Evolutionary conservation across 2,888 invertebrate genomes (phyloP).

Genomic region (Eremobia ochroleuca): DNA sequence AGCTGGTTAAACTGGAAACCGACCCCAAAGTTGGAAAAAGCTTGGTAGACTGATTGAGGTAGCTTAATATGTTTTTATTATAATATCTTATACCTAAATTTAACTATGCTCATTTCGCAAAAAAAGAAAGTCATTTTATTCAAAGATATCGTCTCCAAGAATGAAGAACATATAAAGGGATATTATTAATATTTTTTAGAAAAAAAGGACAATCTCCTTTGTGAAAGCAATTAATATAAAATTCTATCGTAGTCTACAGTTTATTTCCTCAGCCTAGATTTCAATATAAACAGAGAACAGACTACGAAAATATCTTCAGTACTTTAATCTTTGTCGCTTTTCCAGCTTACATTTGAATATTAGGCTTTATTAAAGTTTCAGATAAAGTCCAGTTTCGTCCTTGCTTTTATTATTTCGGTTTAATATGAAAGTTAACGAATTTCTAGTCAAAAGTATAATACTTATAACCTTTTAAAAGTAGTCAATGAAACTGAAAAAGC

Average conservation of each 20-base stretch:
- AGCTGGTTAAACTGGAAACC: neutral
- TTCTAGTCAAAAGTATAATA: no score
- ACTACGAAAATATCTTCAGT: conserved; percentile 47
- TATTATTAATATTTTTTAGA: neutral
- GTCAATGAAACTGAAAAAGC: no score
- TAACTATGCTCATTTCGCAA: neutral
- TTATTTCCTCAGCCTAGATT: conserved; percentile 54
- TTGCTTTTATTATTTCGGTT: conserved; percentile 6
- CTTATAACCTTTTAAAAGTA: conserved; percentile 14
- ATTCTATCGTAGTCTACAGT: conserved; percentile 47
- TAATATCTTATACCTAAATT: neutral
- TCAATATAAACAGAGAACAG: conserved; percentile 46
- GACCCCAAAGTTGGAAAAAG: neutral
- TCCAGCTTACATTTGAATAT: conserved; percentile 38
- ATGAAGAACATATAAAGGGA: neutral
- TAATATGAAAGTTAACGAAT: conserved; percentile 14
- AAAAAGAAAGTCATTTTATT: neutral
- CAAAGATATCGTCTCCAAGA: neutral
- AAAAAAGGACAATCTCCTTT: conserved; percentile 22
- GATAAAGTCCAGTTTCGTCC: conserved; percentile 11
- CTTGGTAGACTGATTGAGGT: neutral
- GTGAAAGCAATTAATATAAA: conserved; percentile 31
- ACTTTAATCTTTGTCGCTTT: conserved; percentile 50
- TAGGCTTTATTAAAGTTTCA: conserved; percentile 12
- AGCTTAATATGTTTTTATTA: no score